Conservation (phyloP, 2,797 vertebrate species). For the Diceros bicornis region DNA sequence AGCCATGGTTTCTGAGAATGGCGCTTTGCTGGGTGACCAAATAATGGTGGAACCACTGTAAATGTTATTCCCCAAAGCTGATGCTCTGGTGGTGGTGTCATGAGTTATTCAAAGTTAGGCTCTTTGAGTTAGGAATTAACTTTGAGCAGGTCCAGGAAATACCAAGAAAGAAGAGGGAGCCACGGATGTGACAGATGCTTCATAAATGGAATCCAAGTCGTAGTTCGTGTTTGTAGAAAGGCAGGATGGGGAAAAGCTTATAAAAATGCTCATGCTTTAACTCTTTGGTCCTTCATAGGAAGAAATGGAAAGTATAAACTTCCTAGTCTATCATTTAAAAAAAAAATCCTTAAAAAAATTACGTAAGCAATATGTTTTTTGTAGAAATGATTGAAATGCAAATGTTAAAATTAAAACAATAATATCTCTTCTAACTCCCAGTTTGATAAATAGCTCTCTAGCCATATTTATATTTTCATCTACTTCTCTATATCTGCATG, state of each 20-base stretch:
- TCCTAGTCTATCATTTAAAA: neutral
- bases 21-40: neutral
- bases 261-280: neutral
- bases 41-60: neutral
- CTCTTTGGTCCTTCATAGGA: neutral
- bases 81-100: neutral
- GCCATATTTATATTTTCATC: neutral
- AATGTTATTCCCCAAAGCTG: neutral
- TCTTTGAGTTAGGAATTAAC: neutral
- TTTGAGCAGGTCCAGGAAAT: neutral
- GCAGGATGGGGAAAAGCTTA: neutral
- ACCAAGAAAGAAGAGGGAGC: neutral
- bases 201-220: neutral
- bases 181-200: neutral
- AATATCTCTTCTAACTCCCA: neutral
- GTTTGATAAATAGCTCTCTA: neutral
- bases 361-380: neutral
- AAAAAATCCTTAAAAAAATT: constrained; percentile 25
- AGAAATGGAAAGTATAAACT: constrained; percentile 11
- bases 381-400: neutral
- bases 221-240: neutral
- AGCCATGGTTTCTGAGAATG: neutral
- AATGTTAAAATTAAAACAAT: neutral
- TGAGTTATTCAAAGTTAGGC: neutral
- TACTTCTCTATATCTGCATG: neutral